Evolutionary conservation across 2,797 vertebrate species (phyloP), one percentile per base, ranked within the genome.

Genomic region (Fringilla coelebs): DNA sequence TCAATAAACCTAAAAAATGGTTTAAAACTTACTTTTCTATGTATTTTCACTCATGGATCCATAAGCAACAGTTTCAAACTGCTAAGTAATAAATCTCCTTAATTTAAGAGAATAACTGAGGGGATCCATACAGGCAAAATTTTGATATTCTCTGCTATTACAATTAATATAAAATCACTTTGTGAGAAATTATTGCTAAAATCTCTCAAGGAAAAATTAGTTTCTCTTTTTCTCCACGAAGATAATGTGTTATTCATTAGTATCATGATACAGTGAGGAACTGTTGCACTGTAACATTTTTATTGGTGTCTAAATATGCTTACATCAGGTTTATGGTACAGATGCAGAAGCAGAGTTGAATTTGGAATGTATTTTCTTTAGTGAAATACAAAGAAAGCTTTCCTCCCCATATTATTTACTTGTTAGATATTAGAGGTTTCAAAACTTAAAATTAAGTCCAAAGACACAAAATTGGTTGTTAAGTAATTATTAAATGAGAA

Each of bases 1-100:
- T 89, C 65, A 79, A 82, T 92, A 80, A 91, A 92, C 52, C 32
- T 11, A 6, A 2, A 16, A 62, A 93, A 82, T 83, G 8, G 20
- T 82, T 90, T 81, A 82, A 94, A 95, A 63, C 17, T 34, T 38
- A 76, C 29, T 82, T 96, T 94, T 85, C 43, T 36, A 58, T 82
- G 21, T 73, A 83, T 60, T 19, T 68, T 82, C 31, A 54, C 13
- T 57, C 48, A 20, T 41, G 61, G 62, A 60, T 94, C 46, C 92
- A 82, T 57, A 82, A 68, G 29, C 7, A 57, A n/a, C n/a, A 14
- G 21, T 88, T 81, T 74, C 21, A 91, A 77, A 40, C 54, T 61
- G 29, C 16, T 57, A 63, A 71, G 34, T 68, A 58, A n/a, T 88
- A 89, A 84, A 78, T 54, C 4, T 90, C 40, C 31, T 74, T 84